Base-by-base conservation (phyloP, 2,888 invertebrate species). In the Philereme vetulata region DNA sequence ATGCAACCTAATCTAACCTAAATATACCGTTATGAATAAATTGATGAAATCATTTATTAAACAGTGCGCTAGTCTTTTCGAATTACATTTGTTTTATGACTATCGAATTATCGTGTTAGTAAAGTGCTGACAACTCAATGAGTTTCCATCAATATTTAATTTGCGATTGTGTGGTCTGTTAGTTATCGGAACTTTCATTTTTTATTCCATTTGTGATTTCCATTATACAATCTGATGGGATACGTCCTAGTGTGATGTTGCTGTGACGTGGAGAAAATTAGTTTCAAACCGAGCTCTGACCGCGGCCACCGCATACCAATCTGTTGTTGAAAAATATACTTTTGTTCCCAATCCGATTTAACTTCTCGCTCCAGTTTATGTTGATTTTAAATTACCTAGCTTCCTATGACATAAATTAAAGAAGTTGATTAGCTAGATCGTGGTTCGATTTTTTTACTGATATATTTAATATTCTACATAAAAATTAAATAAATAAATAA, bases 191-290 rank as follows among this genome's bases (percentile, higher is more conserved):
- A 56, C 52, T 50, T 55, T 52, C n/a, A 59, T 51, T 59, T 62
- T 62, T 63, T 62, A 66, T 64, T 60, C 55, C 52, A 49, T 65
- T 63, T 58, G 60, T 60, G 46, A 52, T 65, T 77, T 75, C 70
- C 69, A 75, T 74, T 74, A 67, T 69, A 71, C 74, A 79, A 77
- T 74, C 70, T 80, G 79, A 77, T 78, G 75, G 76, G 73, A 77
- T 72, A 77, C 65, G 69, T 72, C 65, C 72, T 69, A 72, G 70
- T 69, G 71, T 57, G 70, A 71, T 69, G 74, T 75, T 75, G 67
- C 73, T 72, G 74, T 87, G 85, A 88, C 86, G 81, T 78, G 74
- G 71, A 78, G 84, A 85, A 88, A 88, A 90, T 90, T 88, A 87
- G 88, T 88, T 90, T 87, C 76, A 77, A 82, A 81, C 81, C 76